phyloP scores from a whole-genome alignment of 1,140 invertebrate genomes.

The Tetramorium parvispinum region DNA sequence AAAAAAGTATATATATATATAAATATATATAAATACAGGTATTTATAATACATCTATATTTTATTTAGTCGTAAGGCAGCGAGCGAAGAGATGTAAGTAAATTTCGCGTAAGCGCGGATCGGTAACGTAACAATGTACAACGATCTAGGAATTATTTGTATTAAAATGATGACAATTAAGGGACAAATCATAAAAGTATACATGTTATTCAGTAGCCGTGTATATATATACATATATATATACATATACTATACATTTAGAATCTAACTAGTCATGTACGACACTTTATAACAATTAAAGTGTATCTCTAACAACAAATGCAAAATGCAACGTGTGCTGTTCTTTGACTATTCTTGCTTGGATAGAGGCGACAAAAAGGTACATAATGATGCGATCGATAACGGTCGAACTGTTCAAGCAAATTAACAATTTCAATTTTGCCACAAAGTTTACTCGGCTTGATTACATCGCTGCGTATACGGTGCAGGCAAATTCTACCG shows the following conservation, averaged over 20 bases:
- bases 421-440: conserved; percentile 41
- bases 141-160: conserved; percentile 83
- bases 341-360: conserved; percentile 49
- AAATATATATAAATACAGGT: conserved; percentile 61
- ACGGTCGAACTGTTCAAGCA: conserved; percentile 2
- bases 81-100: conserved; percentile 76
- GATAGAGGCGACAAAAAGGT: background rate
- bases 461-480: conserved; percentile 17
- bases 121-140: conserved; percentile 83
- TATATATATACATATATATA: conserved; percentile 29
- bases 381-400: background rate
- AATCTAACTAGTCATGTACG: conserved; percentile 74
- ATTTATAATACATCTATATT: conserved; percentile 74
- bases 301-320: conserved; percentile 59
- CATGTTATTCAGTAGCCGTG: conserved; percentile 76
- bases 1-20: conserved; percentile 53
- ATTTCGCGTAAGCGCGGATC: conserved; percentile 73
- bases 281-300: conserved; percentile 66
- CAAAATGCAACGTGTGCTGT: conserved; percentile 44
- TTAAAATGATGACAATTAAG: conserved; percentile 78
- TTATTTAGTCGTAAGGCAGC: conserved; percentile 75
- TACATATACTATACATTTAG: conserved; percentile 56
- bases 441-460: background rate
- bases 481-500: conserved; percentile 7
- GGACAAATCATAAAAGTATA: conserved; percentile 76